Conservation (phyloP, 2,797 vertebrate species). For the Helicolenus hilgendorfi region DNA sequence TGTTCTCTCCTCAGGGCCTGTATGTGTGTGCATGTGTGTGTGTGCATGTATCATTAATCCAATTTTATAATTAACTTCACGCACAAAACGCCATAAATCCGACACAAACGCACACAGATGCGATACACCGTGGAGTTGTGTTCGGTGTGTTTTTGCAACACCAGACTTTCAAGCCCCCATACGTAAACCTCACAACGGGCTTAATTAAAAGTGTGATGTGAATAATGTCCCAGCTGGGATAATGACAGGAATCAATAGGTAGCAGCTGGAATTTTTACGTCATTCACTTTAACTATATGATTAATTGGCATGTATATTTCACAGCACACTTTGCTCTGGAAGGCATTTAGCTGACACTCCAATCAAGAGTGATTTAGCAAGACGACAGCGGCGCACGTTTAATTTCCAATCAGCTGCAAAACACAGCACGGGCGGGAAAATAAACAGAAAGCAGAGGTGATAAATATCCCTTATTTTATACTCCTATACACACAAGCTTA, state of each 20-base stretch:
- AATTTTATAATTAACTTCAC: slow-evolving; percentile 71
- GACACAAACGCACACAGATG: slow-evolving; percentile 31
- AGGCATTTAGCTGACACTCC: background rate
- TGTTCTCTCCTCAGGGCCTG: slow-evolving; percentile 51
- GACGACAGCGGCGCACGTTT: background rate
- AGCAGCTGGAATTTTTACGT: slow-evolving; percentile 37
- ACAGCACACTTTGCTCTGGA: background rate
- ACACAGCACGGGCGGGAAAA: background rate
- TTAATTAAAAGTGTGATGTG: slow-evolving; percentile 53
- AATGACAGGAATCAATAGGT: slow-evolving; percentile 22
- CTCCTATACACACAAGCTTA: background rate
- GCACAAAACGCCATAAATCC: slow-evolving; percentile 61
- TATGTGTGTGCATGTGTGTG: background rate
- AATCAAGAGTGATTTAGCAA: background rate
- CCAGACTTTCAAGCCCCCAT: background rate
- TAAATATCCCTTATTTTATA: background rate
- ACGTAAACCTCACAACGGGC: slow-evolving; percentile 24
- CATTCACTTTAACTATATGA: slow-evolving; percentile 26
- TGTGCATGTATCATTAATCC: slow-evolving; percentile 54
- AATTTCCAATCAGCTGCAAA: background rate
- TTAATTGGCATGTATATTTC: slow-evolving; percentile 32
- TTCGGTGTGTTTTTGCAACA: background rate
- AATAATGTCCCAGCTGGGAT: slow-evolving; percentile 32
- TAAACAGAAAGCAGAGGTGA: background rate
- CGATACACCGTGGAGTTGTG: background rate